These are phyloP conservation scores for Arenaria interpres DNA, from an alignment of 2,113 vertebrate genomes.

Conservation along the genomic window DNA sequence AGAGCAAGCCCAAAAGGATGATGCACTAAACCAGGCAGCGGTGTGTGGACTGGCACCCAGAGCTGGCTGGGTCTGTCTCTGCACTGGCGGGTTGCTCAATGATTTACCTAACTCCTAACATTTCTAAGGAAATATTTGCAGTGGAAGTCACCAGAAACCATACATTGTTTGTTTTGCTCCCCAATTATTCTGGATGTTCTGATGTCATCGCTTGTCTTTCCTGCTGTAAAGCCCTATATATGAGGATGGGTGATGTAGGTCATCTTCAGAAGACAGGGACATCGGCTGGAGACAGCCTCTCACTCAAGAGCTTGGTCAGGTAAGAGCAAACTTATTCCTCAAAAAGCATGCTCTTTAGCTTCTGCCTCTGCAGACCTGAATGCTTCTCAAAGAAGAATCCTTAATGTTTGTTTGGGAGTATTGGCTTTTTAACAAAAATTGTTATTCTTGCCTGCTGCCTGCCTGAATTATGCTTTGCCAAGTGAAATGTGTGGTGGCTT, in stretches of 20 bases:
- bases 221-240: slow-evolving; percentile 22
- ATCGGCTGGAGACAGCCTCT: accelerated
- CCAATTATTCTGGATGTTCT: background rate
- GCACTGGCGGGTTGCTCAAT: background rate
- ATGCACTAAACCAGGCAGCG: background rate
- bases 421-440: background rate
- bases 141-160: slow-evolving; percentile 49
- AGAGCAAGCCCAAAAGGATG: background rate
- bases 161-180: slow-evolving; percentile 38
- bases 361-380: background rate
- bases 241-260: background rate
- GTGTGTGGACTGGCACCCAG: background rate
- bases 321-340: background rate
- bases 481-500: background rate
- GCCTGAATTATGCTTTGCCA: background rate
- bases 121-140: slow-evolving; percentile 66
- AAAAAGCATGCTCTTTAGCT: background rate
- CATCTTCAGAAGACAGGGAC: background rate
- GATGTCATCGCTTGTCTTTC: background rate
- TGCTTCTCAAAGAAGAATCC: background rate
- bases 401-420: background rate
- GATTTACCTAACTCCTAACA: background rate
- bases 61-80: background rate
- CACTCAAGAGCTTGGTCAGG: background rate
- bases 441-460: background rate